These are phyloP conservation scores for Hormaphis cornu DNA, from an alignment of 1,140 invertebrate genomes.

Conservation along the genomic window DNA sequence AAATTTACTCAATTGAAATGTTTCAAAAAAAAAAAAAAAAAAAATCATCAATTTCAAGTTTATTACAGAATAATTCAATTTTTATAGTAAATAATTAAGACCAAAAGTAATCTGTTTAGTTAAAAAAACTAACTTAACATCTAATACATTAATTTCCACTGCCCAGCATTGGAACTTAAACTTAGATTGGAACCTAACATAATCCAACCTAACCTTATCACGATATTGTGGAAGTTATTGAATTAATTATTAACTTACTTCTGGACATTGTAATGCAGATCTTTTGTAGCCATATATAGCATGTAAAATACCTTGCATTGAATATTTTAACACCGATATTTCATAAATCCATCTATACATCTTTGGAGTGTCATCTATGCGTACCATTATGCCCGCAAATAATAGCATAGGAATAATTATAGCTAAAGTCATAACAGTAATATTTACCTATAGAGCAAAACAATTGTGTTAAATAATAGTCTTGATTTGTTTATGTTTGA, in stretches of 20 bases:
- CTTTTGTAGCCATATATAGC: conserved; percentile 64
- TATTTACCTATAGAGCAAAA: conserved; percentile 6
- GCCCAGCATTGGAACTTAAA: no score
- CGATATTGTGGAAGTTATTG: background rate
- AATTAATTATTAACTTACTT: conserved; percentile 36
- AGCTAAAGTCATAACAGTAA: conserved; percentile 39
- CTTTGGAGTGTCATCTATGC: conserved; percentile 66
- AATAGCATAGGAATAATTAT: conserved; percentile 75
- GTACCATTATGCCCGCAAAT: conserved; percentile 87
- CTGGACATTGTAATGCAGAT: conserved; percentile 52
- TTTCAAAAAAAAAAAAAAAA: no score
- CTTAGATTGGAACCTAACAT: no score
- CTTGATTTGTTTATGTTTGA: background rate
- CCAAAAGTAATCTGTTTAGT: no score
- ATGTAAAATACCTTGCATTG: conserved; percentile 58
- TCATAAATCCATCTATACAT: conserved; percentile 79
- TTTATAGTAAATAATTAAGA: no score
- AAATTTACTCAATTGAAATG: no score
- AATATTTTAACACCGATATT: conserved; percentile 68
- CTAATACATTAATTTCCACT: no score
- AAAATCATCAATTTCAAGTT: no score
- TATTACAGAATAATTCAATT: no score
- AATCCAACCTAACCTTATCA: no score
- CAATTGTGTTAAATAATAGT: background rate
- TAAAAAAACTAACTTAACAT: no score